These are phyloP conservation scores for Uropetala carovei DNA, from an alignment of 2,888 invertebrate genomes.

Conservation along the genomic window DNA sequence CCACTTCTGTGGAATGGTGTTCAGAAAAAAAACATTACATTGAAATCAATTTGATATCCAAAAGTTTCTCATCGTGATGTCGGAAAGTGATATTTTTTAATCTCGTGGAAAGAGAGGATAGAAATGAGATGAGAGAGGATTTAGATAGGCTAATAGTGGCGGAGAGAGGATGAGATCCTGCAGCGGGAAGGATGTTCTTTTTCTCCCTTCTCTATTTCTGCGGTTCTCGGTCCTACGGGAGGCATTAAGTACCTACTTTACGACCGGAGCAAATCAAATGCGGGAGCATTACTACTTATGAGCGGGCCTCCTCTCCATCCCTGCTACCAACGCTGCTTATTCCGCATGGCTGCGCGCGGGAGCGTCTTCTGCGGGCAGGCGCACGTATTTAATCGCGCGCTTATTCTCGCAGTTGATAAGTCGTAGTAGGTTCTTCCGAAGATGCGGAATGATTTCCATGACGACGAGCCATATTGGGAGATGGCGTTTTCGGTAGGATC, in stretches of 20 bases:
- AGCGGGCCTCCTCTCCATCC: too few species aligned
- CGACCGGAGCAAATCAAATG: constrained; percentile 8
- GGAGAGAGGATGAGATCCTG: background rate
- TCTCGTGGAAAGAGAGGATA: background rate
- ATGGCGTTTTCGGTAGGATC: too few species aligned
- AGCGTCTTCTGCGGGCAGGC: background rate
- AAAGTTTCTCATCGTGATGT: too few species aligned
- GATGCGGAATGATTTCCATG: too few species aligned
- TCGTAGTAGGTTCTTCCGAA: too few species aligned
- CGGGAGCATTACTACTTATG: background rate
- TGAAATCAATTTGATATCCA: too few species aligned
- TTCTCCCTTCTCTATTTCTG: background rate
- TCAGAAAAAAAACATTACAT: too few species aligned
- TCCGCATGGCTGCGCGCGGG: background rate
- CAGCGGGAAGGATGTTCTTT: background rate
- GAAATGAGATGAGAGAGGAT: background rate
- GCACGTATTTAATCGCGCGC: background rate
- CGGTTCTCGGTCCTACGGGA: background rate
- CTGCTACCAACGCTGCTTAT: background rate
- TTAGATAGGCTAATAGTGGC: background rate
- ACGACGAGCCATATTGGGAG: too few species aligned
- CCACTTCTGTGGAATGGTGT: too few species aligned
- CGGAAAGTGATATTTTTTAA: too few species aligned
- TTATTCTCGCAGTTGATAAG: background rate
- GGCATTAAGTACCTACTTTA: background rate